These are phyloP conservation scores for Muscidifurax raptorellus DNA, from an alignment of 1,140 invertebrate genomes.

Conservation along the genomic window DNA sequence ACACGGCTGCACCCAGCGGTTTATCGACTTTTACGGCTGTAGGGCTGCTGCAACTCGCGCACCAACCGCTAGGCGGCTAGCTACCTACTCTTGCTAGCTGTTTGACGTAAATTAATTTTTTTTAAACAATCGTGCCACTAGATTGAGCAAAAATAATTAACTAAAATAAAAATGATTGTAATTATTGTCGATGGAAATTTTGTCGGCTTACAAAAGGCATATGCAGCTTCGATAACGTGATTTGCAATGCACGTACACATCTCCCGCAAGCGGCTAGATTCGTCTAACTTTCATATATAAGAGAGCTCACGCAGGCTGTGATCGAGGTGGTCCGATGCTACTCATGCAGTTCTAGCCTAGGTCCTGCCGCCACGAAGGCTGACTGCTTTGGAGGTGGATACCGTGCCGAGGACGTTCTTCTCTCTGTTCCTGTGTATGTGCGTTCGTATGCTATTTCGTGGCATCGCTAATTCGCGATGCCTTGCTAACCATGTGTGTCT, in stretches of 20 bases:
- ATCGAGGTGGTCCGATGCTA: conserved; percentile 21
- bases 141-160: no score
- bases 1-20: not conserved
- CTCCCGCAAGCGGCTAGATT: not conserved
- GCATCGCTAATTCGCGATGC: no score
- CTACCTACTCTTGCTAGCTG: no score
- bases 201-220: not conserved
- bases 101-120: no score
- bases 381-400: no score
- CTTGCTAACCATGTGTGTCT: no score
- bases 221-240: not conserved
- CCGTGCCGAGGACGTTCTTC: not conserved
- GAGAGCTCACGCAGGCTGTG: not conserved
- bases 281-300: not conserved
- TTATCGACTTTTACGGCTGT: not conserved
- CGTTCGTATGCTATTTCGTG: not conserved
- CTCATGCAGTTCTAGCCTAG: not conserved
- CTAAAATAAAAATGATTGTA: no score
- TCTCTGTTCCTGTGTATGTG: not conserved
- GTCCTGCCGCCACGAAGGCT: not conserved
- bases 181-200: not conserved
- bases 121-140: no score
- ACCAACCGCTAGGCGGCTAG: not conserved
- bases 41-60: not conserved
- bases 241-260: no score